phyloP scores from a whole-genome alignment of 2,888 invertebrate genomes.

The Polietes domitor region DNA sequence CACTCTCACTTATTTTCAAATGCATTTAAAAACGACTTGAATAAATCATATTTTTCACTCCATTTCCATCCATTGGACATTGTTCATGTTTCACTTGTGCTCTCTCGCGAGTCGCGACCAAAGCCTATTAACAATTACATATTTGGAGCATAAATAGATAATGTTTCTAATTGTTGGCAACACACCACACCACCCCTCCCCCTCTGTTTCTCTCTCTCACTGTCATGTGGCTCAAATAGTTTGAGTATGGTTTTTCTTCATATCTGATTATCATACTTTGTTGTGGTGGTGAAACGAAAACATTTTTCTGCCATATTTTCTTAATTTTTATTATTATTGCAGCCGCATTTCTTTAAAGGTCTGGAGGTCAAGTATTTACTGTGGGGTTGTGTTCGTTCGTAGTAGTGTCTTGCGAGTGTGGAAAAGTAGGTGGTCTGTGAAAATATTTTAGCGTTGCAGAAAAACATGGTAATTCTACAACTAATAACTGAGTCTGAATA shows the following conservation, averaged over 20 bases:
- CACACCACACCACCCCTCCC: too few relatives aligned
- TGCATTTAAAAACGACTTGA: not conserved
- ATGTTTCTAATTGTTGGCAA: constrained; percentile 58
- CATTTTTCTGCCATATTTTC: not conserved
- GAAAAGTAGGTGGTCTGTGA: not conserved
- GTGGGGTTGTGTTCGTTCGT: too few relatives aligned
- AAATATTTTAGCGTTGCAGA: not conserved
- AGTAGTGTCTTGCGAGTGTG: not conserved
- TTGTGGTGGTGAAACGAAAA: not conserved
- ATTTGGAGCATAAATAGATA: constrained; percentile 55
- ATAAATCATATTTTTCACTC: not conserved
- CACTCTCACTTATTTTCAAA: not conserved
- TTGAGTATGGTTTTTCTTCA: constrained; percentile 6
- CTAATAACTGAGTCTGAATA: too few relatives aligned
- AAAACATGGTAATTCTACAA: too few relatives aligned
- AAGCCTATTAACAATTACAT: constrained; percentile 59
- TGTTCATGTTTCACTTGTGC: constrained; percentile 10
- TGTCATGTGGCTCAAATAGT: not conserved
- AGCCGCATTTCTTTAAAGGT: constrained; percentile 16
- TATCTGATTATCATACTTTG: not conserved
- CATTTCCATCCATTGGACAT: constrained; percentile 1
- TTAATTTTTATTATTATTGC: constrained; percentile 31
- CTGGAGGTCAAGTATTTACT: constrained; percentile 41
- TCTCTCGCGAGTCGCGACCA: not conserved
- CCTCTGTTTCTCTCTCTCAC: too few relatives aligned